Evolutionary conservation across 2,113 vertebrate species (phyloP).

Genomic region (Sinocyclocheilus maitianheensis): DNA sequence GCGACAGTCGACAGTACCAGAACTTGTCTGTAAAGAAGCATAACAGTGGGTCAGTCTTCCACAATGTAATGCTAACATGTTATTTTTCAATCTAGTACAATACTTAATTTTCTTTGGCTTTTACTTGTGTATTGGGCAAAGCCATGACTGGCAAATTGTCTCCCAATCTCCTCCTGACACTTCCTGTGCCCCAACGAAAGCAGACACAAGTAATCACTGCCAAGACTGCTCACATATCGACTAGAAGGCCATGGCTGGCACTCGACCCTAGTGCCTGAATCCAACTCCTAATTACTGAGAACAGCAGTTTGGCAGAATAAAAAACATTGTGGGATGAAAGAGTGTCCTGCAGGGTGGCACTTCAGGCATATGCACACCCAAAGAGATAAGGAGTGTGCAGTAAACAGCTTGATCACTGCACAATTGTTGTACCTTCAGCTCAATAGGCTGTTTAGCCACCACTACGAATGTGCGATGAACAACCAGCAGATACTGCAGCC

Average conservation of each 20-base stretch:
- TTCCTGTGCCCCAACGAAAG: slow-evolving; percentile 47
- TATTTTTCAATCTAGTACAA: background rate
- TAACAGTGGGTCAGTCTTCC: background rate
- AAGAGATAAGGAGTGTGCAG: slow-evolving; percentile 13
- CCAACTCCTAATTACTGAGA: slow-evolving; percentile 72
- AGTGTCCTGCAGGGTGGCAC: slow-evolving; percentile 40
- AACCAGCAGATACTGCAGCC: slow-evolving; percentile 28
- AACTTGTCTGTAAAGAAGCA: slow-evolving; percentile 87
- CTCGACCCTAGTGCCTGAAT: slow-evolving; percentile 40
- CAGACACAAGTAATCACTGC: slow-evolving; percentile 22
- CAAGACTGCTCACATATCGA: slow-evolving; percentile 38
- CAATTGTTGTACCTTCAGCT: slow-evolving; percentile 21
- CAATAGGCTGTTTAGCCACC: slow-evolving; percentile 29
- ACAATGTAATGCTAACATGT: background rate
- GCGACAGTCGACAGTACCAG: slow-evolving; percentile 98
- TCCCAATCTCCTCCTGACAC: slow-evolving; percentile 12
- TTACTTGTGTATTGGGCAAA: slow-evolving; percentile 29
- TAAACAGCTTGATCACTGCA: slow-evolving; percentile 30
- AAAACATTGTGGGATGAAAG: slow-evolving; percentile 44
- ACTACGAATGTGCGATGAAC: slow-evolving; percentile 16
- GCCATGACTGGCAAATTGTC: slow-evolving; percentile 37
- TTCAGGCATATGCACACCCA: slow-evolving; percentile 18
- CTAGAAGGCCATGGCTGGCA: slow-evolving; percentile 55
- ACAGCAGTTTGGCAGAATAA: slow-evolving; percentile 62
- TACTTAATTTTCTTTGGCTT: background rate